Evolutionary conservation across 2,113 vertebrate genomes (phyloP), one percentile per base, ranked within the genome.

Genomic region (Tenrec ecaudatus): DNA sequence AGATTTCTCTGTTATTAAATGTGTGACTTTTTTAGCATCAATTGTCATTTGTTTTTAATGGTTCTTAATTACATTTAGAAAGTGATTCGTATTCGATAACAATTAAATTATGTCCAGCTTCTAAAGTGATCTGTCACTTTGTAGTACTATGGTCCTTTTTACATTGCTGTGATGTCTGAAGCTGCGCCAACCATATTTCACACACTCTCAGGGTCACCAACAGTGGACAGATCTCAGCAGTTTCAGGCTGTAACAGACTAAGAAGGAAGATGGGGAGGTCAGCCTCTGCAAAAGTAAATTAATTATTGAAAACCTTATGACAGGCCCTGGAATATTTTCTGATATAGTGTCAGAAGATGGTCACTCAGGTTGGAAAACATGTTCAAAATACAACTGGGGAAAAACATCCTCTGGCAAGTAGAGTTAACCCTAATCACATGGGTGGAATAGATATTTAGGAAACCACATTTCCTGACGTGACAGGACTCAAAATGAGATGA

Each of bases 1-100:
- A 95, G 79, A 76, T n/a, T 89, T 89, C n/a, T 82, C 79, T 93
- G 58, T 93, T 80, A 96, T 80, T 94, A 89, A 71, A 10, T 77
- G 11, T 62, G 36, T 93, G 86, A 91, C 53, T 88, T 95, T 95
- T 89, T 66, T 43, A 89, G 78, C 93, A 75, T 92, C 83, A 90
- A 71, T 92, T 77, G 80, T 82, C 77, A 73, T 94, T 94, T 88
- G 9, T 80, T 19, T 68, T 23, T 53, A 17, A 82, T 81, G 2
- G 29, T 91, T 93, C 77, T 90, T 86, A 88, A 90, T 14, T 53
- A 1, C 12, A 89, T 90, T 91, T 57, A 88, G 86, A 86, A 27
- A 92, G 17, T 75, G 68, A 87, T 43, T 86, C 90, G 10, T 0
- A 80, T 23, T 83, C 86, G 31, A 40, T 89, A 95, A 92, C 23